Conservation (phyloP, 2,888 invertebrate species). For the Heliothis peltigera region DNA sequence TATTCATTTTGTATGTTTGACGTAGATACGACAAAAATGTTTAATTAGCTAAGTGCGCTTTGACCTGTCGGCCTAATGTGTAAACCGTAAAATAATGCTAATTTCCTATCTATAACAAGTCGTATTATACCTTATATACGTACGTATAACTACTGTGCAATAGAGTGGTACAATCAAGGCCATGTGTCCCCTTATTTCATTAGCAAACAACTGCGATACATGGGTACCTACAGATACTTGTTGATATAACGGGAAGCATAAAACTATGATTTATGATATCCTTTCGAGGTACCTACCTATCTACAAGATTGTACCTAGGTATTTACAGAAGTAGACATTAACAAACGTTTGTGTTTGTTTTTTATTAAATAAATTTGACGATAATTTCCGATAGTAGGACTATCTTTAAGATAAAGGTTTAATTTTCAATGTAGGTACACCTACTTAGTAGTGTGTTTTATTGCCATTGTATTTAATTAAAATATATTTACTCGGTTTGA, state of each 20-base stretch:
- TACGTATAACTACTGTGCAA: slow-evolving; percentile 44
- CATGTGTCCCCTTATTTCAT: slow-evolving; percentile 65
- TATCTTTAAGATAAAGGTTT: neutral
- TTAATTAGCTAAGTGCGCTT: slow-evolving; percentile 24
- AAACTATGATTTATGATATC: slow-evolving; percentile 58
- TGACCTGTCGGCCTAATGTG: slow-evolving; percentile 38
- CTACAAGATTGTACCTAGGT: slow-evolving; percentile 2
- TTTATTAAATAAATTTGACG: neutral
- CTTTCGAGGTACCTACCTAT: slow-evolving; percentile 36
- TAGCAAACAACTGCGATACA: slow-evolving; percentile 56
- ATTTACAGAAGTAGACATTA: neutral
- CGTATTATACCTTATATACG: slow-evolving; percentile 1
- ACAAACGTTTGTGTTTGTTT: neutral
- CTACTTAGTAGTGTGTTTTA: neutral
- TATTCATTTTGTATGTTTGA: neutral
- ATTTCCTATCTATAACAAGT: slow-evolving; percentile 38
- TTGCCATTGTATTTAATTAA: neutral
- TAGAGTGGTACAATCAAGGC: slow-evolving; percentile 63
- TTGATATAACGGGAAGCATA: slow-evolving; percentile 52
- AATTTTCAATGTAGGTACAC: neutral
- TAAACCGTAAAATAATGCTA: slow-evolving; percentile 45
- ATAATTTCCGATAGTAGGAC: neutral
- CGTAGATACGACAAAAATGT: neutral
- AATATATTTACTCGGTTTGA: too few species aligned
- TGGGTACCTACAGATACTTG: slow-evolving; percentile 19